Evolutionary conservation across 2,113 vertebrate species (phyloP).

Genomic region (Dicrurus megarhynchus): DNA sequence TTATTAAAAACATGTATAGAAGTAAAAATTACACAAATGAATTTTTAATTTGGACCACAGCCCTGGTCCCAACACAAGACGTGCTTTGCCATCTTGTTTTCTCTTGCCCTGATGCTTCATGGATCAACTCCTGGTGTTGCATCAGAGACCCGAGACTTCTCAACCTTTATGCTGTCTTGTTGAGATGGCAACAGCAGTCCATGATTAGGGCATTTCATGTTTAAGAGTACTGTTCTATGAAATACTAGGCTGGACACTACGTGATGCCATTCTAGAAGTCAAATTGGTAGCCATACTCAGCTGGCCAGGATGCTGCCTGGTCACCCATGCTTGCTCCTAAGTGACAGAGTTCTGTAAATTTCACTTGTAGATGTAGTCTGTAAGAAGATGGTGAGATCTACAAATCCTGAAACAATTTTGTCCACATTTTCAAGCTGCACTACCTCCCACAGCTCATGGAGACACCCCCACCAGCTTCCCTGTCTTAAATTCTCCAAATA

Average conservation of each 20-base stretch:
- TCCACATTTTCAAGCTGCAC: background rate
- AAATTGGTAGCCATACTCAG: background rate
- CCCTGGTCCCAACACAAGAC: background rate
- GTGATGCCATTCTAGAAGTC: background rate
- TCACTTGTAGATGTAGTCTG: background rate
- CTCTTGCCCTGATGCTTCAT: background rate
- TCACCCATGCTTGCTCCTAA: background rate
- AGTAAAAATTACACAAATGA: background rate
- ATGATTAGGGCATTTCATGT: background rate
- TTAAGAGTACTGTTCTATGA: background rate
- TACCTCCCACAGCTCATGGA: background rate
- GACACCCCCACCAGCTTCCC: background rate
- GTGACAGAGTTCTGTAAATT: background rate
- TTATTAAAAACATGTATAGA: background rate
- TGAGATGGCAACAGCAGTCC: background rate
- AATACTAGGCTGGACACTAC: background rate
- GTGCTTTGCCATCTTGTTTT: background rate
- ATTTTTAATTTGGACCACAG: background rate
- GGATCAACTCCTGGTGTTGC: background rate
- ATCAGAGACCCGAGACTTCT: background rate
- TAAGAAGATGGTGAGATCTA: background rate
- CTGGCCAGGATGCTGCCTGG: background rate
- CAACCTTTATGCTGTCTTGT: background rate
- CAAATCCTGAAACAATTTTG: background rate
- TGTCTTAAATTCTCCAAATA: constrained; percentile 24